Evolutionary conservation across 2,888 invertebrate species (phyloP), one percentile per base, ranked within the genome.

Genomic region (Iselma pallidipennis): DNA sequence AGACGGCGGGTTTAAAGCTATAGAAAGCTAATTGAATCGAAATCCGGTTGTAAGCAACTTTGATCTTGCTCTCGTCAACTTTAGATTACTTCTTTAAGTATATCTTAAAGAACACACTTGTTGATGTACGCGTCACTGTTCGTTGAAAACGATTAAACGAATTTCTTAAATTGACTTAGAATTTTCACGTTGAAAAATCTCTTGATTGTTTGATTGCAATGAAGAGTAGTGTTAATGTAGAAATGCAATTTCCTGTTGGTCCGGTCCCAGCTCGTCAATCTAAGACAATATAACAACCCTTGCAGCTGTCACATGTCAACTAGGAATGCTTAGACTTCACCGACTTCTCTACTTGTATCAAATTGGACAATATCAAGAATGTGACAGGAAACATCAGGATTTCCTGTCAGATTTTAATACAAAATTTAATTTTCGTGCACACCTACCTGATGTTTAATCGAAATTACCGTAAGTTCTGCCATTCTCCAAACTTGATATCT

Each of bases 1-100:
- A 45, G 45, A 45, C 21, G 4, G 19, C 37, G 48, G 62, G 68
- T 74, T 73, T 71, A 71, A 73, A 73, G 66, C 68, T 65, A 70
- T 70, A 66, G 69, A 68, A 75, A 75, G 71, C 73, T 78, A 79
- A 79, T 79, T 79, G 79, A 77, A 75, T 75, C 65, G 70, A 73
- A 75, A 78, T 78, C 75, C 76, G 75, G 74, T 74, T 76, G 60
- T 67, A 71, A 71, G 73, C 68, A 74, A 74, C 76, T 78, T 77
- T 78, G 76, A 78, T 79, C 78, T 79, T 78, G 78, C 71, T 76
- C 74, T 77, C 78, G 78, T 80, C 79, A 79, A 78, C 78, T 78
- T 75, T 74, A 75, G 77, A 78, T 78, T 76, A 75, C 76, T 73
- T 72, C 74, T 73, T 71, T 67, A 69, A 67, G 72, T 74, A 74